phyloP scores from a whole-genome alignment of 2,888 invertebrate species.

The Sclerodermus sp. region DNA sequence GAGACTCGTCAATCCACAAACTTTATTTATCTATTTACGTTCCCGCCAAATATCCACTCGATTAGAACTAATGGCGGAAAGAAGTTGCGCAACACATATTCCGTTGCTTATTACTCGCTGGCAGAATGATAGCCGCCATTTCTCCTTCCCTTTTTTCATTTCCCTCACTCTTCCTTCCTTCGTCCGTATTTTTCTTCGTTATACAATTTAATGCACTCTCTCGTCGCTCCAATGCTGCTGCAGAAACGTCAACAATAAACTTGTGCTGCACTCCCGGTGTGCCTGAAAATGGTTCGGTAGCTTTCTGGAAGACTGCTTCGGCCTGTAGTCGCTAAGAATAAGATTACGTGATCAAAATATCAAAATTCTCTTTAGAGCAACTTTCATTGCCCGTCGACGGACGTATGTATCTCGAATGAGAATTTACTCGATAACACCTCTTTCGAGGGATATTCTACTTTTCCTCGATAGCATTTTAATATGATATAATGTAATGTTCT shows the following conservation, averaged over 20 bases:
- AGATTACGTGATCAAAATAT: not conserved
- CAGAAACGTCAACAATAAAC: conserved; percentile 16
- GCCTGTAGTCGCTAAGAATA: not conserved
- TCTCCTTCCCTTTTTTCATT: not conserved
- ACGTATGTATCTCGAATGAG: too few relatives aligned
- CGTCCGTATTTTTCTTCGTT: too few relatives aligned
- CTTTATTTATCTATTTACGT: too few relatives aligned
- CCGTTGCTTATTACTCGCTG: too few relatives aligned
- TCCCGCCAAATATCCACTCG: too few relatives aligned
- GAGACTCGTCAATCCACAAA: not conserved
- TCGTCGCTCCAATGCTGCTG: not conserved
- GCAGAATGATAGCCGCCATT: conserved; percentile 35
- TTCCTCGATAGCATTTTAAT: too few relatives aligned
- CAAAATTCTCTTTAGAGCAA: not conserved
- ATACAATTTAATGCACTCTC: too few relatives aligned
- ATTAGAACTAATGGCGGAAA: too few relatives aligned
- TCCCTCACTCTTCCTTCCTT: conserved; percentile 3
- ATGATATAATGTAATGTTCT: too few relatives aligned
- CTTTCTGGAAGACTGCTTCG: not conserved
- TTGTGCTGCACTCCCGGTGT: conserved; percentile 9
- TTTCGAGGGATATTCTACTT: not conserved
- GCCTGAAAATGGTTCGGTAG: not conserved
- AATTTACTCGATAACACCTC: not conserved
- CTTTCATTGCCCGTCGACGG: not conserved
- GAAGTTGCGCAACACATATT: too few relatives aligned